Base-by-base conservation (phyloP, 1,140 invertebrate genomes). In the Saxidomus purpurata region DNA sequence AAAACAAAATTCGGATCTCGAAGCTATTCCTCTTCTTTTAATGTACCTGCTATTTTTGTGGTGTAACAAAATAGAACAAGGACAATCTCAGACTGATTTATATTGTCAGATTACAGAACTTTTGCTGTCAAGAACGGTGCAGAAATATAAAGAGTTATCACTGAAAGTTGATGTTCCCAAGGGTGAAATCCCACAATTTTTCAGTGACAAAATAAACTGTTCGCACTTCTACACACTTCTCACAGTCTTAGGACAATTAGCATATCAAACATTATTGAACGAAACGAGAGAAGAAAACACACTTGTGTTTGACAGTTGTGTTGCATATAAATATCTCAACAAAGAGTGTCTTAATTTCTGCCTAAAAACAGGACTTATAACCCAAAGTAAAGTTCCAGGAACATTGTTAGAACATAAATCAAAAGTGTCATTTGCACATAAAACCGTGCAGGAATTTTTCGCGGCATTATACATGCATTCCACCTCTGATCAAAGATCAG, bases 341-440 rank as follows among this genome's bases (percentile, higher is more conserved):
- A 25, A 43, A 43, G 43, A 3, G 15, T 6, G 15, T 77, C n/a
- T 77, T 43, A 11, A 77, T 15, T 28, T 38, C 13, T 36, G n/a
- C 25, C 40, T 77, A 8, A 43, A 43, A 25, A 19, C 74, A 31
- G 74, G 74, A 40, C 40, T 77, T 28, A 9, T 77, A 47, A 77
- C 74, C 6, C 36, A 77, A 43, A 28, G 4, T 1, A 43, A 38
- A 47, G 40, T 13, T 11, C 15, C 1, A 3, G 13, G 34, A n/a
- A 77, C 13, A 47, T 43, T 77, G n/a, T 31, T 34, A 28, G 9
- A 4, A n/a, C 6, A 25, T 8, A 47, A 38, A 47, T 4, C 74
- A 43, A 43, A 77, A 43, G n/a, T 77, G 9, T 38, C 74, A 15
- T 77, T 77, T 77, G 4, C 74, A 19, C 74, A 77, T n/a, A 77